These are phyloP conservation scores for Chionis minor DNA, from an alignment of 2,113 vertebrate genomes.

Conservation along the genomic window DNA sequence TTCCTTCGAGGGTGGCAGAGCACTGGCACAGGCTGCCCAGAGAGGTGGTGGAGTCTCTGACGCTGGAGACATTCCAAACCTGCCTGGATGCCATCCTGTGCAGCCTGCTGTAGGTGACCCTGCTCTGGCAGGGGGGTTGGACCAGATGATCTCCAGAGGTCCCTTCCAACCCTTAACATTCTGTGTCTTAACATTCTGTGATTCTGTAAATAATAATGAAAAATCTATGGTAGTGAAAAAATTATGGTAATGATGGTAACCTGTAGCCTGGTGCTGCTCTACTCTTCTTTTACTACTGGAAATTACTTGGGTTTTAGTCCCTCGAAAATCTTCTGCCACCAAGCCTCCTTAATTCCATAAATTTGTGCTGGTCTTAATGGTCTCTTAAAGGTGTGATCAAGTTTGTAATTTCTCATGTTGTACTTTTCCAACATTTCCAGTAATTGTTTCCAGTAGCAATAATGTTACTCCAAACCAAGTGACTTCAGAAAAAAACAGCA, in stretches of 20 bases:
- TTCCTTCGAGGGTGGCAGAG: too few species aligned
- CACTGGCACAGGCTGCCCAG: too few species aligned
- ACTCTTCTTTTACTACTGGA: neutral
- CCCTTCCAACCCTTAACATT: too few species aligned
- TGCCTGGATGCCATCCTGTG: too few species aligned
- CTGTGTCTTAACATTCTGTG: too few species aligned
- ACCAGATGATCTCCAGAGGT: too few species aligned
- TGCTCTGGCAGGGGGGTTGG: too few species aligned
- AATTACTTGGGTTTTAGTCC: neutral
- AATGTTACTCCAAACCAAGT: neutral
- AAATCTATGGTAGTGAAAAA: neutral
- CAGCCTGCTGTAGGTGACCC: too few species aligned
- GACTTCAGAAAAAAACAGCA: neutral
- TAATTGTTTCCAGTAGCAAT: neutral
- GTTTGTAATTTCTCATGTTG: neutral
- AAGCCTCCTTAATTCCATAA: neutral
- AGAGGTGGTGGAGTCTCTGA: too few species aligned
- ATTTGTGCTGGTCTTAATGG: neutral
- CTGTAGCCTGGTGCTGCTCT: neutral
- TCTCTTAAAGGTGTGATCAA: neutral
- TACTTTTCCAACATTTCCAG: neutral
- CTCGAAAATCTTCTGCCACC: neutral
- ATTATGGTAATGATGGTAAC: neutral
- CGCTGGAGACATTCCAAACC: too few species aligned
- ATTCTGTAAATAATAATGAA: neutral